Base-by-base conservation (phyloP, 2,888 invertebrate species). In the Ischnus inquisitorius region DNA sequence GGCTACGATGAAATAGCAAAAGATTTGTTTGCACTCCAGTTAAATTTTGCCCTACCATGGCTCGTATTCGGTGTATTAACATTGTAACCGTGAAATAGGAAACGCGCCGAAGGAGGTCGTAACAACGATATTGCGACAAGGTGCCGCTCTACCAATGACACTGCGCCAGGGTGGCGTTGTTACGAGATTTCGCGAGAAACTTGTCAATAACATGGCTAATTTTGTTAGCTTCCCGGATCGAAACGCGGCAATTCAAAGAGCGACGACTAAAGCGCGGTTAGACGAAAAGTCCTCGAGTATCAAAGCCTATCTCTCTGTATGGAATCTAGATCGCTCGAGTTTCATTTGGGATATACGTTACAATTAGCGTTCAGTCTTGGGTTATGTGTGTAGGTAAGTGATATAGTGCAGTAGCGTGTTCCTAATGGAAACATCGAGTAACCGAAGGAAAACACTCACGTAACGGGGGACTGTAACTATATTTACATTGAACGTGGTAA, bases 361-460 rank as follows among this genome's bases (percentile, higher is more conserved):
- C 75, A 51, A 64, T 64, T 51, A 75, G 64, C 64, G 39, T 16
- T 22, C 39, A 51, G 75, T 22, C 25, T 39, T 28, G 75, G n/a
- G 39, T 64, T 51, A 64, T 62, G 48, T 4, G 64, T 48, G 34
- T 48, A 41, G 48, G 51, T 51, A 64, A 75, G 64, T 75, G 62
- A 64, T 51, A 64, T 51, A 64, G 75, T 75, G 75, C 75, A 75
- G 39, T 75, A 64, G 34, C 75, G 48, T 75, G 64, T 64, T 75
- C 62, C 64, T 75, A 75, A 75, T 75, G 75, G 75, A 64, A 64
- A 75, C 51, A 75, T 34, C 39, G 48, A 64, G 48, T 48, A 28
- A 43, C 22, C 46, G 43, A 46, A 62, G 57, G 39, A 54, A 39
- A 46, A 46, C 74, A 62, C 34, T 64, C 34, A 43, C 25, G 8